Evolutionary conservation across 2,113 vertebrate species (phyloP), one percentile per base, ranked within the genome.

Genomic region (Poecile atricapillus): DNA sequence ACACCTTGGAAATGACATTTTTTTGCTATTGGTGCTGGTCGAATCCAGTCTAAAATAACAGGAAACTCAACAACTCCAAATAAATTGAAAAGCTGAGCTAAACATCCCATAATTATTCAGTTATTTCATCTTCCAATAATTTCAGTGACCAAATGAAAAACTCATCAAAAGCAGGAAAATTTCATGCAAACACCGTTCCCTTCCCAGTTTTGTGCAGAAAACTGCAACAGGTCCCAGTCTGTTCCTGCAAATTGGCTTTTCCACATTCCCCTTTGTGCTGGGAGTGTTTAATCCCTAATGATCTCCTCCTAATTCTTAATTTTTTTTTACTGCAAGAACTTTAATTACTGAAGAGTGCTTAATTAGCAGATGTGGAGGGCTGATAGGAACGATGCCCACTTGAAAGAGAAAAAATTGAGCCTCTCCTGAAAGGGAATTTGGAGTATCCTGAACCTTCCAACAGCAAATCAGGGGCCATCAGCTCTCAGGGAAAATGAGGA

Each of bases 41-140:
- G 44, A 85, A 37, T 27, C 35, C 12, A 17, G 3, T 28, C 3
- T 2, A 39, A 76, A 83, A 23, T 9, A 68, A 31, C 30, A 49
- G 8, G 8, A 9, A 37, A 22, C 31, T 18, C 27, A 71, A 2
- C 31, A 47, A 22, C 14, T 30, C 30, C 30, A 19, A 46, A 41
- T 2, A 16, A 73, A 63, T 4, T 4, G 12, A 24, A 41, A 64
- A 91, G 13, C 30, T 47, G 47, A 55, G 18, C 13, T 11, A 17
- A 73, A n/a, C 5, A 2, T 4, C 1, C 15, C 37, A 7, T 5
- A 27, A 20, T 24, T 4, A 15, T 5, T 68, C 33, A 4, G 1
- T 4, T 39, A 15, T 25, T 79, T 47, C 3, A 3, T 17, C 63
- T 59, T 23, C 37, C 28, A 6, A 18, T 6, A 10, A 4, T 75